phyloP scores from a whole-genome alignment of 2,113 vertebrate genomes.

The Serilophus lunatus region DNA sequence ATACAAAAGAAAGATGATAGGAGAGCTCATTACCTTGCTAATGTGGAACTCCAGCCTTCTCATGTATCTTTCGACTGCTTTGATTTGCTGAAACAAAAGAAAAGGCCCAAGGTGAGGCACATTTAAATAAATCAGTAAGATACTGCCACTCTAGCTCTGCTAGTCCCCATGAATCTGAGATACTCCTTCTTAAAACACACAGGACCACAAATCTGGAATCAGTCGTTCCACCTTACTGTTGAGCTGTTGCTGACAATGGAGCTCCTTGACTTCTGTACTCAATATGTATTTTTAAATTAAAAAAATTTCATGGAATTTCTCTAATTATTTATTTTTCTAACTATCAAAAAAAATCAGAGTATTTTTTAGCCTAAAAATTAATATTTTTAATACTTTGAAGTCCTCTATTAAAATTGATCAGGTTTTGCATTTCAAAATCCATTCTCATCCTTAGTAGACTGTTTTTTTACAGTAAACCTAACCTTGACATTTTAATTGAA shows the following conservation, averaged over 20 bases:
- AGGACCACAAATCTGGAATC: background rate
- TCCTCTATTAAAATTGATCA: background rate
- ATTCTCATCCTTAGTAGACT: background rate
- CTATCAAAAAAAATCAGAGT: background rate
- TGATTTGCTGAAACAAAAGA: constrained; percentile 90
- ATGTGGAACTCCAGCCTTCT: constrained; percentile 98
- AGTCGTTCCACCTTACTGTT: background rate
- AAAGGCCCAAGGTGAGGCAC: constrained; percentile 16
- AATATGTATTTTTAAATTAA: background rate
- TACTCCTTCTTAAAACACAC: background rate
- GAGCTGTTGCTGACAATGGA: background rate
- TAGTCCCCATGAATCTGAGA: background rate
- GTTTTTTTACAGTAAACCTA: background rate
- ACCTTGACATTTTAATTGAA: background rate
- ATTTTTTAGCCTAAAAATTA: background rate
- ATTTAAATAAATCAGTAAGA: background rate
- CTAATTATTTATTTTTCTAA: background rate
- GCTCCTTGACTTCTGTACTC: background rate
- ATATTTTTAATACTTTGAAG: background rate
- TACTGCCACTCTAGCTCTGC: background rate
- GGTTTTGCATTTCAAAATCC: background rate
- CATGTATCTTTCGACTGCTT: constrained; percentile 93
- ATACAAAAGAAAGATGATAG: background rate
- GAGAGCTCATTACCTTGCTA: constrained; percentile 86
- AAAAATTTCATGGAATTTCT: background rate